phyloP scores from a whole-genome alignment of 1,140 invertebrate species.

The Holcopasites calliopsidis region DNA sequence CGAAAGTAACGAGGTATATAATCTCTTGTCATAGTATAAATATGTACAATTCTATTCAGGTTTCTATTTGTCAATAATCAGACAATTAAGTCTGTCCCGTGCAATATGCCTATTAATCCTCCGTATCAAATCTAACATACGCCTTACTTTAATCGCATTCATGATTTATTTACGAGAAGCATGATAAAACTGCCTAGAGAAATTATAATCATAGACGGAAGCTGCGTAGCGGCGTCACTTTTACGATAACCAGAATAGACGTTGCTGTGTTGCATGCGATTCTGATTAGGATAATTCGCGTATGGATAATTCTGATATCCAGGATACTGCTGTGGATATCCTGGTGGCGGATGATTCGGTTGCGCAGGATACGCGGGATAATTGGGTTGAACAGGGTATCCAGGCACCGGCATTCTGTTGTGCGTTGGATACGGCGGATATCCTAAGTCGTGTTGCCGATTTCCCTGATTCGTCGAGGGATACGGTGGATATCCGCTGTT shows the following conservation, averaged over 20 bases:
- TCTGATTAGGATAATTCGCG: conserved; percentile 57
- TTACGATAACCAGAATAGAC: conserved; percentile 41
- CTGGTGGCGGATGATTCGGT: conserved; percentile 48
- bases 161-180: conserved; percentile 38
- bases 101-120: not conserved
- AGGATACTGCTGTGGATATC: conserved; percentile 57
- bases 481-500: conserved; percentile 60
- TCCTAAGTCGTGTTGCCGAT: conserved; percentile 54
- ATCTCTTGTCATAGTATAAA: not conserved
- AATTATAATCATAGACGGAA: conserved; percentile 16
- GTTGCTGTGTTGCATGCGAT: conserved; percentile 51
- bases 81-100: not conserved
- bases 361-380: conserved; percentile 56
- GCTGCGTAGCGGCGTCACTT: not conserved
- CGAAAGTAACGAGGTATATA: not conserved
- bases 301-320: conserved; percentile 47
- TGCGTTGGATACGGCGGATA: conserved; percentile 72
- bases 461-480: conserved; percentile 44
- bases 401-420: conserved; percentile 71
- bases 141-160: conserved; percentile 1
- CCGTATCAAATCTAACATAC: not conserved
- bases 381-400: conserved; percentile 35
- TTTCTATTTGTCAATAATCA: too few species aligned
- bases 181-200: conserved; percentile 8
- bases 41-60: not conserved